A percentile compares a stretch with the other conserved stretches of the same genome.
Evolutionary conservation across 2,888 invertebrate genomes (phyloP).

Genomic region (Entomobrya multifasciata): DNA sequence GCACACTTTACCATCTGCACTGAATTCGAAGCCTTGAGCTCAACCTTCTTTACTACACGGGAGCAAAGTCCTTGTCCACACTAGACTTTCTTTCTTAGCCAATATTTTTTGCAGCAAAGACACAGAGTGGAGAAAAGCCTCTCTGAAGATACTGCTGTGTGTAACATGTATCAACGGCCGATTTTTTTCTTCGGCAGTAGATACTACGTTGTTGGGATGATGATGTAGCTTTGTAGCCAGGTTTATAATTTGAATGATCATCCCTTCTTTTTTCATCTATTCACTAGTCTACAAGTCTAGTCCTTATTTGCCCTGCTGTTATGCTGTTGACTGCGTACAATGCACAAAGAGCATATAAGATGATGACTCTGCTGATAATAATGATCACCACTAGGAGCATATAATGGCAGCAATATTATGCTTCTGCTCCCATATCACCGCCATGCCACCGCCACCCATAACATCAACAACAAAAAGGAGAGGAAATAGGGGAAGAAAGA

Average conservation of each 20-base stretch:
- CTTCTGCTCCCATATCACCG: background rate
- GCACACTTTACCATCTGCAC: too few relatives aligned
- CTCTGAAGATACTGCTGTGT: background rate
- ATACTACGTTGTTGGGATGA: too few relatives aligned
- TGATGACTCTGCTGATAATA: constrained; percentile 3
- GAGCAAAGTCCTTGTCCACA: background rate
- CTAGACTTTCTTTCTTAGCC: background rate
- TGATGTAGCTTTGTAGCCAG: too few relatives aligned
- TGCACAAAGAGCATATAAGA: background rate
- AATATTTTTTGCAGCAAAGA: background rate
- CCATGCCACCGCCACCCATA: background rate
- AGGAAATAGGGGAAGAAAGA: constrained; percentile 53
- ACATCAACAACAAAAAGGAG: constrained; percentile 2
- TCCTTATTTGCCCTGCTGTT: background rate
- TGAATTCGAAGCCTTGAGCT: too few relatives aligned
- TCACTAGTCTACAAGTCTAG: background rate
- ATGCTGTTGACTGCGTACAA: background rate
- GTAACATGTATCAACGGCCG: background rate
- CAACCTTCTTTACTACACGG: too few relatives aligned
- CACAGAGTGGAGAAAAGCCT: too few relatives aligned
- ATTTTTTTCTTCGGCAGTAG: background rate
- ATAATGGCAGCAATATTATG: constrained; percentile 7
- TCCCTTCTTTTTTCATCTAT: background rate
- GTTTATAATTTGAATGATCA: constrained; percentile 19
- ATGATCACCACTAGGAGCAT: background rate